phyloP scores from a whole-genome alignment of 2,113 vertebrate genomes.

The Ciconia stormi region DNA sequence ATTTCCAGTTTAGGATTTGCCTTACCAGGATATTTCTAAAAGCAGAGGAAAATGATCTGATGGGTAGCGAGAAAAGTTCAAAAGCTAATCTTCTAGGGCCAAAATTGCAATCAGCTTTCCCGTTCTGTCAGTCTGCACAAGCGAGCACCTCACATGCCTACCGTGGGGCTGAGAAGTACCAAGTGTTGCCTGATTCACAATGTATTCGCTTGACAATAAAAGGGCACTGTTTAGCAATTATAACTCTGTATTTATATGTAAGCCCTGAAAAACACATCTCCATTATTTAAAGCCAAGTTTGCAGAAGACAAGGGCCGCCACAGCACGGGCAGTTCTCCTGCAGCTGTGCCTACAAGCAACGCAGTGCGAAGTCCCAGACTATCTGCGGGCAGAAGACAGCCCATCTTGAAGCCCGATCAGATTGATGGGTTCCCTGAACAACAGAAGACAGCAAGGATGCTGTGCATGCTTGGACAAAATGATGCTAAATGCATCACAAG shows the following conservation, averaged over 20 bases:
- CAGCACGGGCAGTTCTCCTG: background rate
- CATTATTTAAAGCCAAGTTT: background rate
- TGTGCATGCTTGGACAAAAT: fast-evolving
- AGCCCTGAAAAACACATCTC: background rate
- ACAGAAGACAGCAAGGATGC: background rate
- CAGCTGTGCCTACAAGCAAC: fast-evolving
- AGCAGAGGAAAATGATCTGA: background rate
- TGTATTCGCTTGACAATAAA: background rate
- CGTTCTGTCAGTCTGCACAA: background rate
- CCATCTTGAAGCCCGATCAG: fast-evolving
- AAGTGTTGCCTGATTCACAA: background rate
- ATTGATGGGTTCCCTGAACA: background rate
- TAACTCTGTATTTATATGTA: background rate
- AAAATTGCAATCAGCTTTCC: background rate
- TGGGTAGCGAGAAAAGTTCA: background rate
- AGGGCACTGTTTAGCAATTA: background rate
- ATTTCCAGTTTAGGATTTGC: background rate
- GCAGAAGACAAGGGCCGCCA: background rate
- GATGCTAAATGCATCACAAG: background rate
- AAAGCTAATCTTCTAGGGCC: background rate
- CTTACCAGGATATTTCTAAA: background rate
- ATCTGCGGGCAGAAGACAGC: fast-evolving
- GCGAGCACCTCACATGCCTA: background rate
- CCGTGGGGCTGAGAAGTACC: background rate
- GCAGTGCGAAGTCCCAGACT: background rate